These are phyloP conservation scores for Erythrolamprus reginae DNA, from an alignment of 2,113 vertebrate species.

Conservation along the genomic window DNA sequence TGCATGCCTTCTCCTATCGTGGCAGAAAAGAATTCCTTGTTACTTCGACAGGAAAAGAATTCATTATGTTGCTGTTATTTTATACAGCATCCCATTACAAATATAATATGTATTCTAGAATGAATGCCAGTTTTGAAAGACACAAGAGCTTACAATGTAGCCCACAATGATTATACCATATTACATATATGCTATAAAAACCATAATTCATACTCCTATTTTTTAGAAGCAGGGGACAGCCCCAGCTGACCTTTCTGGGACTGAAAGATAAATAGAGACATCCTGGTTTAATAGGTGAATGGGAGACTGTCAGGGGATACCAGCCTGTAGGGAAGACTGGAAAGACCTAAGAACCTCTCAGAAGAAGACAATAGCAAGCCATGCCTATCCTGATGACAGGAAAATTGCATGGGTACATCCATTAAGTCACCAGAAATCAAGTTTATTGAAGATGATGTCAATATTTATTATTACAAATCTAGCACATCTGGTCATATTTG, in stretches of 20 bases:
- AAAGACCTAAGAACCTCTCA: background rate
- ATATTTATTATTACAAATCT: slow-evolving; percentile 45
- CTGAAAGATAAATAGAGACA: background rate
- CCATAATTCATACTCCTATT: background rate
- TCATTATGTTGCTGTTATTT: background rate
- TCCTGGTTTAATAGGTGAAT: background rate
- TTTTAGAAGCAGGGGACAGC: background rate
- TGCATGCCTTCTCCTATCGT: background rate
- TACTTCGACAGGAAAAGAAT: background rate
- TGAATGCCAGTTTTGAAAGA: background rate
- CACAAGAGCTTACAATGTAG: background rate
- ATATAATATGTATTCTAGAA: background rate
- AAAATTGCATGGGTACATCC: background rate
- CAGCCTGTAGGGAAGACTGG: background rate
- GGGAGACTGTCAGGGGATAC: background rate
- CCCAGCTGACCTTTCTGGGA: background rate
- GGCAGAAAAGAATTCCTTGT: background rate
- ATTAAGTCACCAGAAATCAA: background rate
- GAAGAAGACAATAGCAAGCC: background rate
- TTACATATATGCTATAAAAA: background rate
- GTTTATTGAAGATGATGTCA: background rate
- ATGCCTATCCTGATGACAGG: background rate
- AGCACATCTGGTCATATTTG: slow-evolving; percentile 44
- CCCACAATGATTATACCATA: background rate
- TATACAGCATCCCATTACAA: background rate